Conservation (phyloP, 2,888 invertebrate species). For the Polymixis flavicincta region DNA sequence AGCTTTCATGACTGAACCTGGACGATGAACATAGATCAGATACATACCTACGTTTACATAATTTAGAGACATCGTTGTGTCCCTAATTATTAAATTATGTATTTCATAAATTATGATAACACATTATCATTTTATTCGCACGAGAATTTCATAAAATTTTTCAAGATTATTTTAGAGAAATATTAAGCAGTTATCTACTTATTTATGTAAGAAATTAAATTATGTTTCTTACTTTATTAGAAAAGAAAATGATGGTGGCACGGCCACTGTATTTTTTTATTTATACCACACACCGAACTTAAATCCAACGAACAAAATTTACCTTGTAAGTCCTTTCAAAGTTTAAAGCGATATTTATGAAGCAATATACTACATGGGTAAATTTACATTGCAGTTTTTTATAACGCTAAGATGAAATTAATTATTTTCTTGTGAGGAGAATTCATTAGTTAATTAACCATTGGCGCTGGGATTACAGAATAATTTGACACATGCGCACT, state of each 20-base stretch:
- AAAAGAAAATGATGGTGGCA: not conserved
- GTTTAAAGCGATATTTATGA: not conserved
- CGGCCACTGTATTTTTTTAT: not conserved
- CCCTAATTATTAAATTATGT: not conserved
- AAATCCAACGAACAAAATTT: not conserved
- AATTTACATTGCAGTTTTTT: slow-evolving; percentile 23
- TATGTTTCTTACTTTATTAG: not conserved
- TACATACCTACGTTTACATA: not conserved
- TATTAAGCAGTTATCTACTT: not conserved
- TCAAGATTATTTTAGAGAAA: not conserved
- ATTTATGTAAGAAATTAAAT: too few relatives aligned
- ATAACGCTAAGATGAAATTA: slow-evolving; percentile 1
- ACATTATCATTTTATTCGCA: not conserved
- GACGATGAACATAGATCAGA: not conserved
- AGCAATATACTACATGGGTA: not conserved
- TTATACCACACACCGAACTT: not conserved
- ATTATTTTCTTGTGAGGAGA: not conserved
- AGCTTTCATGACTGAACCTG: not conserved
- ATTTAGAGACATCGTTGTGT: not conserved
- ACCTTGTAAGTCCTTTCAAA: not conserved
- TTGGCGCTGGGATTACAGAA: slow-evolving; percentile 5
- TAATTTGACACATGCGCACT: slow-evolving; percentile 3
- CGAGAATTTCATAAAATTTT: not conserved
- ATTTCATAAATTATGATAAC: not conserved
- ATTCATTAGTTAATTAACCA: slow-evolving; percentile 7